Evolutionary conservation across 2,797 vertebrate species (phyloP), one percentile per base, ranked within the genome.

Genomic region (Graptemys geographica): DNA sequence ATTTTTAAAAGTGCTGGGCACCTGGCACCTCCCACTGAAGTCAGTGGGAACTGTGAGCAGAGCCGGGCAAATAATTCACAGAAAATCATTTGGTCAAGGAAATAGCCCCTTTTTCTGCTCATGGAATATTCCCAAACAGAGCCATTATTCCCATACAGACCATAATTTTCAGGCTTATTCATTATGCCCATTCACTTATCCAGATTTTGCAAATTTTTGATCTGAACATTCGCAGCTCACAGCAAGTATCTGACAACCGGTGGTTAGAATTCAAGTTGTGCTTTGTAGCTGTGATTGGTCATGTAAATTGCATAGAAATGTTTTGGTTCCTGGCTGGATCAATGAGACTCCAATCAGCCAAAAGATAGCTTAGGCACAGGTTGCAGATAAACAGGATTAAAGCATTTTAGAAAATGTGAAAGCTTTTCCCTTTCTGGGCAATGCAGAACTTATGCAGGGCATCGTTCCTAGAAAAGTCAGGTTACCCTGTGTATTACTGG

Each of bases 241-340:
- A n/a, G 10, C 16, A 84, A 89, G 84, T 69, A 23, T 65, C 69
- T 84, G 69, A 41, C 69, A 87, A 79, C 1, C 47, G 47, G 62
- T 81, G 25, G 79, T 84, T 92, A 78, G 79, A 91, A 89, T 79
- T 84, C 86, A 91, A 79, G 65, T 37, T 85, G 86, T 37, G 84
- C 27, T 2, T 83, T 44, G 79, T 65, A 76, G 76, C 6, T 62
- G 31, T 62, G 57, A 31, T 33, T 79, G 83, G 57, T 74, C 90
- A 79, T 83, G 79, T 81, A 95, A 88, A 92, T 88, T 2, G 1
- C 76, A 81, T 0, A 1, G 79, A 92, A 94, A 86, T 86, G 15
- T 81, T 86, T 86, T 18, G 80, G 49, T 83, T 86, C 83, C 80
- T 59, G 37, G n/a, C 0, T 90, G 62, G 59, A 83, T 74, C 13